A percentile compares a stretch with the other conserved stretches of the same genome.
Conservation (phyloP, 2,888 invertebrate genomes). For the Ectropis crepuscularia region DNA sequence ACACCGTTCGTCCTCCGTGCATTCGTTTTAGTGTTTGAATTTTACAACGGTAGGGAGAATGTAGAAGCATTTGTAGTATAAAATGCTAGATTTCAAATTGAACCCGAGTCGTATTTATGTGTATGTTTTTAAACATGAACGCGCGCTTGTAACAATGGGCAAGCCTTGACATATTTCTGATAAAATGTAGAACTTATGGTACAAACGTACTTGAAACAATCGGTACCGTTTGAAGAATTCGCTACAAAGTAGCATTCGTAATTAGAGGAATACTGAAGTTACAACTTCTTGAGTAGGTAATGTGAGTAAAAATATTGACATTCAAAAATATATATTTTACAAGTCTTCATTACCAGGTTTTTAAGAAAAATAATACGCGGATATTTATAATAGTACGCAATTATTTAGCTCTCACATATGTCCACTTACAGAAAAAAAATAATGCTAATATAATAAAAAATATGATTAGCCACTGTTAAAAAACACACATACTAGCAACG, state of each 20-base stretch:
- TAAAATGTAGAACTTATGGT: constrained; percentile 40
- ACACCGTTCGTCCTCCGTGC: constrained; percentile 46
- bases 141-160: constrained; percentile 29
- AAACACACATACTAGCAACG: too few relatives aligned
- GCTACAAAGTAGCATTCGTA: constrained; percentile 11
- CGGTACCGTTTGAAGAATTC: constrained; percentile 20
- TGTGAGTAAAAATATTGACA: background rate
- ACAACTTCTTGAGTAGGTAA: constrained; percentile 1
- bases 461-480: too few relatives aligned
- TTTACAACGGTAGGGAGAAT: constrained; percentile 46
- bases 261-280: background rate
- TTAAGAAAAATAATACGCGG: too few relatives aligned
- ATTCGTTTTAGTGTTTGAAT: constrained; percentile 49
- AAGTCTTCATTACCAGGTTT: background rate
- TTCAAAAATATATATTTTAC: background rate
- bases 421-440: too few relatives aligned
- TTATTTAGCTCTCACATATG: too few relatives aligned
- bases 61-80: constrained; percentile 42
- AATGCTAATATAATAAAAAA: too few relatives aligned
- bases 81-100: constrained; percentile 36
- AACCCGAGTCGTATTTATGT: constrained; percentile 14
- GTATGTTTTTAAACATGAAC: constrained; percentile 34
- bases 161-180: constrained; percentile 47
- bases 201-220: constrained; percentile 29
- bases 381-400: too few relatives aligned